A percentile compares a stretch with the other conserved stretches of the same genome.
Conservation (phyloP, 1,140 invertebrate genomes). For the Cepaea nemoralis region DNA sequence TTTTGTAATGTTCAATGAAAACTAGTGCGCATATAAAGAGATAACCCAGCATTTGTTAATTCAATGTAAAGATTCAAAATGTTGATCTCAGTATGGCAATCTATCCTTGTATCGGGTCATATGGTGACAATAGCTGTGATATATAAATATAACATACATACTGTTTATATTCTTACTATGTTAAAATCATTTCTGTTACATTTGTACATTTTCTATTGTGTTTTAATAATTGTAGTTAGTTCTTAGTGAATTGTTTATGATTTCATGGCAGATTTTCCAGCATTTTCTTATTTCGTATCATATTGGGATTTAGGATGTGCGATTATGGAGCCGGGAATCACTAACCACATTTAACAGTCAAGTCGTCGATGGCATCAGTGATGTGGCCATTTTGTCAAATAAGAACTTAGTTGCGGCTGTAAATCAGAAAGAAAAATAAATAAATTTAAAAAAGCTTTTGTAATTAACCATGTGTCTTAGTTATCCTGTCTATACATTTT, state of each 20-base stretch:
- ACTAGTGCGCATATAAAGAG: background rate
- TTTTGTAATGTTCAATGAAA: background rate
- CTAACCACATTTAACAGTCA: no score
- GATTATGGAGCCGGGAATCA: no score
- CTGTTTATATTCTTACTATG: background rate
- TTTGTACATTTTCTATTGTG: background rate
- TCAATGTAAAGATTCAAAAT: background rate
- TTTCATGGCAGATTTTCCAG: no score
- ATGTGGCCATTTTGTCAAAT: no score
- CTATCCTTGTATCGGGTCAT: background rate
- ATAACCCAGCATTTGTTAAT: background rate
- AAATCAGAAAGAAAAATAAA: no score
- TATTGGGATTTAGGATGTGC: no score
- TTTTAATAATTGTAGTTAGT: background rate
- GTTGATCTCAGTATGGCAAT: conserved; percentile 7
- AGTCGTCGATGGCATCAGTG: no score
- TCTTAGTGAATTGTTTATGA: background rate
- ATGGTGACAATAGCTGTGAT: conserved; percentile 33
- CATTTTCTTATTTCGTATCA: no score
- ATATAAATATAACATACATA: conserved; percentile 26
- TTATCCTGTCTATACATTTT: no score
- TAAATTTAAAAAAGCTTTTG: no score
- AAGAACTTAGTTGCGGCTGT: no score
- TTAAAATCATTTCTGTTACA: background rate
- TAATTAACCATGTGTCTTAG: no score